Evolutionary conservation across 2,113 vertebrate species (phyloP).

Genomic region (Tympanuchus pallidicinctus): DNA sequence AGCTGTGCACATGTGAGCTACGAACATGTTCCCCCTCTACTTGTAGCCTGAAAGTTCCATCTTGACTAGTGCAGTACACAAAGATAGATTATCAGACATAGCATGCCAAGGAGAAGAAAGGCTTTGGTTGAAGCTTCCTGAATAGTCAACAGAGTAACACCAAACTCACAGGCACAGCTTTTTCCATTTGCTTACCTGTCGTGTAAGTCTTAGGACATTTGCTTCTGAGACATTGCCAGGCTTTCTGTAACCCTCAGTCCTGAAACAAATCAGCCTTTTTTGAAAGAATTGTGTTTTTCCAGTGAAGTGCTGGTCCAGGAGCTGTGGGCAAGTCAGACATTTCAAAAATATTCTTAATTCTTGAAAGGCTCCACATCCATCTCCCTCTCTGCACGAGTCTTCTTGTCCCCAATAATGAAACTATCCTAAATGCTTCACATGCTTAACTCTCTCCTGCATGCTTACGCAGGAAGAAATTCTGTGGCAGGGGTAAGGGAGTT

Average conservation of each 20-base stretch:
- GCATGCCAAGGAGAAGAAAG: not conserved
- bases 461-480: not conserved
- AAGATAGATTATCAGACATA: not conserved
- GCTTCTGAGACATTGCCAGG: not conserved
- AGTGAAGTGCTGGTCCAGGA: not conserved
- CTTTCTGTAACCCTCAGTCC: not conserved
- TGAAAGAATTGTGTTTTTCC: not conserved
- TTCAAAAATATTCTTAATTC: not conserved
- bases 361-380: not conserved
- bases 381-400: not conserved
- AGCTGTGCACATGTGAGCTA: not conserved
- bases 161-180: not conserved
- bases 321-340: not conserved
- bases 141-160: not conserved
- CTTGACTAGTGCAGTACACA: not conserved
- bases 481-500: not conserved
- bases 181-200: not conserved
- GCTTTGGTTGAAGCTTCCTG: not conserved
- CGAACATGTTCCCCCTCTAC: not conserved
- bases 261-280: not conserved
- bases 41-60: not conserved
- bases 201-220: accelerated
- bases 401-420: not conserved
- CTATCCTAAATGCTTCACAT: not conserved
- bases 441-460: not conserved